Evolutionary conservation across 2,888 invertebrate species (phyloP).

Genomic region (Creontiades dilutus): DNA sequence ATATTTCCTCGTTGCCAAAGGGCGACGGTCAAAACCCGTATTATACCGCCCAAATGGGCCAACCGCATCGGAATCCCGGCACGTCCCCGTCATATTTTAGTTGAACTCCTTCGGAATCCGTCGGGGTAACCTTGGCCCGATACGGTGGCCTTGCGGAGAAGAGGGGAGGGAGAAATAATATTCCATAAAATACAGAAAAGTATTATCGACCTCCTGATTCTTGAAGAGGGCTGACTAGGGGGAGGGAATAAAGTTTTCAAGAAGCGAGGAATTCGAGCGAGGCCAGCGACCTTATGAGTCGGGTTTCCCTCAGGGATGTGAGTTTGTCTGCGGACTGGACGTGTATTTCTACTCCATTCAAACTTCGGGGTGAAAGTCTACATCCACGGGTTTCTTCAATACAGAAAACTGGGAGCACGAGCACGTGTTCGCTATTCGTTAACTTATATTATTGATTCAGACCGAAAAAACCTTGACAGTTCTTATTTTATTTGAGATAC

Average conservation of each 20-base stretch:
- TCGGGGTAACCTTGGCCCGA: slow-evolving; percentile 5
- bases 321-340: slow-evolving; percentile 8
- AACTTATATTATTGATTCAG: too few relatives aligned
- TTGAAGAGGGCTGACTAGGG: neutral
- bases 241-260: neutral
- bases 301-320: slow-evolving; percentile 4
- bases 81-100: too few relatives aligned
- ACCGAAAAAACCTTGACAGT: too few relatives aligned
- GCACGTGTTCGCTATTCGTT: too few relatives aligned
- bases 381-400: neutral
- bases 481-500: too few relatives aligned
- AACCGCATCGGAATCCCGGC: too few relatives aligned
- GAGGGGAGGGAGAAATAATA: neutral
- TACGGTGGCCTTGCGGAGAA: neutral
- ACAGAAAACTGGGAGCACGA: neutral
- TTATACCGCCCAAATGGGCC: too few relatives aligned
- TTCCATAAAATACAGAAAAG: slow-evolving; percentile 31
- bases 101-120: too few relatives aligned
- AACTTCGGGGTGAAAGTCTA: neutral
- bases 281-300: neutral
- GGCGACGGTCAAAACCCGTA: too few relatives aligned
- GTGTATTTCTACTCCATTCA: neutral
- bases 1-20: too few relatives aligned
- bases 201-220: slow-evolving; percentile 19
- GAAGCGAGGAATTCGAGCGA: neutral